These are phyloP conservation scores for Zoanthus sansibaricus DNA, from an alignment of 92 coral and sea anemone genomes.

Conservation along the genomic window DNA sequence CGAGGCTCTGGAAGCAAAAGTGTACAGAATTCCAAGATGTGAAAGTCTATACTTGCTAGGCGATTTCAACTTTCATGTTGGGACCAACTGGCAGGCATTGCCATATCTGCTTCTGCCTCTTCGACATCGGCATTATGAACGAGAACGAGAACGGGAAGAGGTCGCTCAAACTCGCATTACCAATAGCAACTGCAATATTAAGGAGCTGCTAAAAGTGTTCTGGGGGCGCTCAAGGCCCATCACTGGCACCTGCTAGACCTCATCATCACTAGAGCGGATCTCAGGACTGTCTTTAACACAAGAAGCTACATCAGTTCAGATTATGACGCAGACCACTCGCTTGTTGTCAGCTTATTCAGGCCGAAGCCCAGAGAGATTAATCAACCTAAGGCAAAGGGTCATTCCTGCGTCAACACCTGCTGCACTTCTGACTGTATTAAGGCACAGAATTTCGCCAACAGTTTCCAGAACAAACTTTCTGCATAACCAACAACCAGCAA, in stretches of 20 bases:
- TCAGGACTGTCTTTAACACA: background rate
- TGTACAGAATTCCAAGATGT: too few species aligned
- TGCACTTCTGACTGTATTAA: background rate
- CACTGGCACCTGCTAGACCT: background rate
- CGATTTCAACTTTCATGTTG: slow-evolving; percentile 22
- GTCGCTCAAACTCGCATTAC: too few species aligned
- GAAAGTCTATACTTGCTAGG: slow-evolving; percentile 3
- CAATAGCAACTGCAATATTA: too few species aligned
- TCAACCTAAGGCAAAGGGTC: background rate
- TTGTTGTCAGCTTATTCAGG: background rate
- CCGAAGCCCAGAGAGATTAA: background rate
- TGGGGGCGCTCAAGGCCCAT: too few species aligned
- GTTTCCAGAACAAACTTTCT: background rate
- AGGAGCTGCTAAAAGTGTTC: too few species aligned
- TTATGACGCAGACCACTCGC: background rate
- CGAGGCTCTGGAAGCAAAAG: background rate
- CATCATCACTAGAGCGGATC: background rate
- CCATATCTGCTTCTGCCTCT: too few species aligned
- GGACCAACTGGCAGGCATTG: background rate
- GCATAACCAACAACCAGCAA: background rate
- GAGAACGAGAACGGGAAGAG: background rate
- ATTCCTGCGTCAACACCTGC: background rate
- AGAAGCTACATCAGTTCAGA: background rate
- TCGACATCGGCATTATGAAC: background rate
- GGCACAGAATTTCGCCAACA: too few species aligned